Evolutionary conservation across 2,797 vertebrate genomes (phyloP).

Genomic region (Loriculus beryllinus): DNA sequence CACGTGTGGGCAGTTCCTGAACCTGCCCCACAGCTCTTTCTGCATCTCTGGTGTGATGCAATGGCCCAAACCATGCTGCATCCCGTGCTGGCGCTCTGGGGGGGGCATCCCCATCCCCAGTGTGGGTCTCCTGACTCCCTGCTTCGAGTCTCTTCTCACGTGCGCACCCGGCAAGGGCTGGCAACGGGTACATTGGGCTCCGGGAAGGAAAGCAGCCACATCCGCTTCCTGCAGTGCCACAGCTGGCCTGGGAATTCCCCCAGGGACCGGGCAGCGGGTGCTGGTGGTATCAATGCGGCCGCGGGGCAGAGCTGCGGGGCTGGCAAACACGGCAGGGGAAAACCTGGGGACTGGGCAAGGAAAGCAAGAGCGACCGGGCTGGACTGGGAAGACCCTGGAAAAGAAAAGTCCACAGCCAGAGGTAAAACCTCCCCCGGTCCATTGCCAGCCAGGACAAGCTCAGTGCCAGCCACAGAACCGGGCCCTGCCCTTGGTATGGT

Average conservation of each 20-base stretch:
- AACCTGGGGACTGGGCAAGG: neutral
- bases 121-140: accelerated
- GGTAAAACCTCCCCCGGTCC: neutral
- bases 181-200: accelerated
- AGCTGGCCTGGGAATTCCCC: neutral
- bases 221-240: accelerated
- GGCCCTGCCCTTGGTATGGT: neutral
- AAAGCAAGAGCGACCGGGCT: neutral
- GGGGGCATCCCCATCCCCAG: neutral
- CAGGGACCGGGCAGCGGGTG: accelerated
- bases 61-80: neutral
- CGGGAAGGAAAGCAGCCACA: accelerated
- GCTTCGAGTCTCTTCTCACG: neutral
- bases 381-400: neutral
- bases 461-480: neutral
- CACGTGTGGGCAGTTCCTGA: neutral
- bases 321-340: neutral
- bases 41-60: accelerated
- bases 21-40: neutral
- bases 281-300: neutral
- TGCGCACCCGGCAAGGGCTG: accelerated
- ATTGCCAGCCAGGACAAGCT: neutral
- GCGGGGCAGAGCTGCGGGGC: neutral
- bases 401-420: neutral
- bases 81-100: neutral